Evolutionary conservation across 2,113 vertebrate species (phyloP).

Genomic region (Atrichornis clamosus): DNA sequence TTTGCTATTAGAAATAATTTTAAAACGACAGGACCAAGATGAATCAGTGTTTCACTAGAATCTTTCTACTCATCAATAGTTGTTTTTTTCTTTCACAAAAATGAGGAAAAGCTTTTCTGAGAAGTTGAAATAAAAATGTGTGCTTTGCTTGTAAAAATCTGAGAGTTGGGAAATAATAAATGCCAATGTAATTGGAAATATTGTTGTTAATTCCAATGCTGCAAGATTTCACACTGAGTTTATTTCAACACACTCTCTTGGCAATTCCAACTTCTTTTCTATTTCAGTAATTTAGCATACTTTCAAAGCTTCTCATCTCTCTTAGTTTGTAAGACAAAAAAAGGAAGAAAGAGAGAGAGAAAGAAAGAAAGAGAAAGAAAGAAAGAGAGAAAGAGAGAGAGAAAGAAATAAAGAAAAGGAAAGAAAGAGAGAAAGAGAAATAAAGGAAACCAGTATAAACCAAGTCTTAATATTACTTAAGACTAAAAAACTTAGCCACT

Average conservation of each 20-base stretch:
- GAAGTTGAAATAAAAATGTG: neutral
- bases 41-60: neutral
- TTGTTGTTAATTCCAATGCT: neutral
- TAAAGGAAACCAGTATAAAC: neutral
- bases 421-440: neutral
- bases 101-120: neutral
- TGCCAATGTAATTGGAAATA: neutral
- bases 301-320: neutral
- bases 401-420: neutral
- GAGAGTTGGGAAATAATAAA: neutral
- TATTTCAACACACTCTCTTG: neutral
- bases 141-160: neutral
- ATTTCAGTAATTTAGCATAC: neutral
- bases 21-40: neutral
- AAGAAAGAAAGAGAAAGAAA: neutral
- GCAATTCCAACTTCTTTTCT: neutral
- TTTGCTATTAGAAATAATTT: constrained; percentile 1
- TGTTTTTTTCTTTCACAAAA: neutral
- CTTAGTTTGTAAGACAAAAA: neutral
- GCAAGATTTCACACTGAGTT: neutral
- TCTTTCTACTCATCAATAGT: neutral
- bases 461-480: neutral
- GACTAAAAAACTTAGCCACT: neutral
- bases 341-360: neutral
- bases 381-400: neutral